Evolutionary conservation across 2,113 vertebrate genomes (phyloP), one percentile per base, ranked within the genome.

Genomic region (Pyxicephalus adspersus): DNA sequence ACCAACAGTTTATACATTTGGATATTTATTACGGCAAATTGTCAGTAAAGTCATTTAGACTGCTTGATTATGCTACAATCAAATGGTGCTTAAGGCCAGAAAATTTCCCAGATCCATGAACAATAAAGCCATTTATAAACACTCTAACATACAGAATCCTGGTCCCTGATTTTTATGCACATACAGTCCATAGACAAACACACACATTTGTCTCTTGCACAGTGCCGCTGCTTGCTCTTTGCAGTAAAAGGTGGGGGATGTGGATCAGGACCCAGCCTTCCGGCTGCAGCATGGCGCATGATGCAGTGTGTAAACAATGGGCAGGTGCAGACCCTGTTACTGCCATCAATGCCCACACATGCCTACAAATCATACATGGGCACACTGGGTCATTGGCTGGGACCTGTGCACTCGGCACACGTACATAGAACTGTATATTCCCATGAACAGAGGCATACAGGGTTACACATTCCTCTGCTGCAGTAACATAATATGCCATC

Each of bases 251-350:
- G 54, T 38, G 77, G 66, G 64, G 31, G 28, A 55, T 52, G 70
- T 29, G 70, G n/a, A n/a, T n/a, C n/a, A n/a, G n/a, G 38, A 55
- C 19, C 23, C 68, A 13, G 23, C 25, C 55, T n/a, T 58, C 57
- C 16, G 11, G 51, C 51, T 58, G 52, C 70, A 34, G 70, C 54
- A 73, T 58, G 70, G 70, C 52, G 70, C 70, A 73, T 26, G 70
- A 28, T 74, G 70, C 60, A 57, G 70, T 57, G 31, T 75, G 63
- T 73, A 65, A 82, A 82, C 80, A 82, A 64, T 57, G 23, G 63
- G 60, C 63, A 75, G 57, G 29, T 25, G 58, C 79, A 25, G 20
- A 64, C 18, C 55, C 17, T 25, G 9, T 22, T 57, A 31, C 7
- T 23, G 29, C 50, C 34, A 68, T 17, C 17, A 7, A n/a, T 25